phyloP scores from a whole-genome alignment of 2,797 vertebrate genomes.

The Megalops cyprinoides region DNA sequence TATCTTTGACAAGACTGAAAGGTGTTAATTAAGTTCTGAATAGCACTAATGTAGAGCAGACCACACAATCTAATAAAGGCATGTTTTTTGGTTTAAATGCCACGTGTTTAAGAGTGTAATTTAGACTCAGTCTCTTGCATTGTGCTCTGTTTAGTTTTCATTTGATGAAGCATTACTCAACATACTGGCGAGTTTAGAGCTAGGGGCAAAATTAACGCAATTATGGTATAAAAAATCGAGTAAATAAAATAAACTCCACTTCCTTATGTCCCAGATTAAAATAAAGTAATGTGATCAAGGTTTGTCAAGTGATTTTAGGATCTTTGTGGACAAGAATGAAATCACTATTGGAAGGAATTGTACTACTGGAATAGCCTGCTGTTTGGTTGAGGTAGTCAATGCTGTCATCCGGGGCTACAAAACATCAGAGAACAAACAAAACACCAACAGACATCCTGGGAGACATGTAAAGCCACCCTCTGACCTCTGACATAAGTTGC shows the following conservation, averaged over 20 bases:
- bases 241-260: no score
- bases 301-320: constrained; percentile 33
- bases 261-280: constrained; percentile 34
- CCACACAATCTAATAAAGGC: neutral
- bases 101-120: constrained; percentile 4
- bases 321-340: constrained; percentile 42
- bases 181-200: no score
- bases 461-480: neutral
- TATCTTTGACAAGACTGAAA: neutral
- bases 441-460: neutral
- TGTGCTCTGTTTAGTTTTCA: neutral
- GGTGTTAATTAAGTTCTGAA: constrained; percentile 26
- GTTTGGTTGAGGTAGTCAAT: constrained; percentile 37
- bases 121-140: neutral
- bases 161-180: neutral
- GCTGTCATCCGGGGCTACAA: constrained; percentile 6
- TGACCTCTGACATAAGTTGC: constrained; percentile 12
- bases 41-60: neutral
- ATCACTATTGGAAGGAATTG: constrained; percentile 40
- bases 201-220: no score
- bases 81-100: neutral
- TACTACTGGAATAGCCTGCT: constrained; percentile 46
- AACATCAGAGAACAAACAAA: constrained; percentile 28
- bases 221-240: no score
- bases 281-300: constrained; percentile 33